Conservation (phyloP, 2,888 invertebrate species). For the Lysandra bellargus region DNA sequence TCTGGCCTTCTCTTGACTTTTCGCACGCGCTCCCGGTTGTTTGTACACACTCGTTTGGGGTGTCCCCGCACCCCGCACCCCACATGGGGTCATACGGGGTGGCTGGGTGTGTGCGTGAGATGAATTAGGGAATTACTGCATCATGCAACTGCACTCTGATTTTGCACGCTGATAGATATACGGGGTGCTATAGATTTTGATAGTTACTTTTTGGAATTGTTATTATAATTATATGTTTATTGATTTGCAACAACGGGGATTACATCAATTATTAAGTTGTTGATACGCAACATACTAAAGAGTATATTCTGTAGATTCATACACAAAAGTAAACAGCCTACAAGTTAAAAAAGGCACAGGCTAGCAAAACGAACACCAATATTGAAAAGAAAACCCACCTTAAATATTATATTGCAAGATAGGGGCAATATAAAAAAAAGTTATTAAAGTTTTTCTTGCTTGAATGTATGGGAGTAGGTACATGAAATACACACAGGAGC, state of each 20-base stretch:
- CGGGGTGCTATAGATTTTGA: slow-evolving; percentile 52
- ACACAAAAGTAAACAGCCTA: background rate
- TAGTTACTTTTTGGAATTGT: background rate
- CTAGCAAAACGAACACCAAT: too few species aligned
- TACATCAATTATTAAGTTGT: background rate
- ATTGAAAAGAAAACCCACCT: background rate
- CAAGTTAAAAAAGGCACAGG: background rate
- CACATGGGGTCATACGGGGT: slow-evolving; percentile 52
- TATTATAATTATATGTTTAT: background rate
- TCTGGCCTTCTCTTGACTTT: slow-evolving; percentile 71
- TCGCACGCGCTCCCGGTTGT: slow-evolving; percentile 69
- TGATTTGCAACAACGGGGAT: background rate
- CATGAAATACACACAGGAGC: too few species aligned
- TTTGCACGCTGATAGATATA: slow-evolving; percentile 65
- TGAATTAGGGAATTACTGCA: slow-evolving; percentile 80
- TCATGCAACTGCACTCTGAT: slow-evolving; percentile 79
- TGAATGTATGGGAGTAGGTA: too few species aligned
- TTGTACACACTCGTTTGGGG: slow-evolving; percentile 66
- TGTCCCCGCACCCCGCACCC: slow-evolving; percentile 14
- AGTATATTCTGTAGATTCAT: background rate
- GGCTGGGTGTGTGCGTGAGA: slow-evolving; percentile 58
- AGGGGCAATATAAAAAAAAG: background rate
- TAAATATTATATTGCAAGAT: too few species aligned
- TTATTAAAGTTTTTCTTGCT: background rate
- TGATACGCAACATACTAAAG: background rate